Conservation (phyloP, 2,797 vertebrate genomes). For the Yasuhikotakia modesta region DNA sequence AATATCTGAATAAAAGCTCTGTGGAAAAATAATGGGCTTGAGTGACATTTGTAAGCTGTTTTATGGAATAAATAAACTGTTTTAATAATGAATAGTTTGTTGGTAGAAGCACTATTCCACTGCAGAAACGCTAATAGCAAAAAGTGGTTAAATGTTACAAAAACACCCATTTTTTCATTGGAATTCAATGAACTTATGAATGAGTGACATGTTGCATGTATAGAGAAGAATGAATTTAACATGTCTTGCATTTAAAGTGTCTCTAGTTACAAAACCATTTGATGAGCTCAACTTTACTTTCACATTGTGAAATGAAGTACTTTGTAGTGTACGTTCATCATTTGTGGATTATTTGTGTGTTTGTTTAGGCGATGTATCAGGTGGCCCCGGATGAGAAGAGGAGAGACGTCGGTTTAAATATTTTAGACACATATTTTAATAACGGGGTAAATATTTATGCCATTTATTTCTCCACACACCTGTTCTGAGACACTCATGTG, state of each 20-base stretch:
- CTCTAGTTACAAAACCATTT: too few species aligned
- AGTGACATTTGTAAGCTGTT: background rate
- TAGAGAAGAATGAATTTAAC: too few species aligned
- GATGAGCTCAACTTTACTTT: background rate
- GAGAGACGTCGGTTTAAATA: slow-evolving; percentile 80
- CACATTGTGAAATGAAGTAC: background rate
- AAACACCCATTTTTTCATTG: too few species aligned
- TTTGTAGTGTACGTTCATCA: slow-evolving; percentile 12
- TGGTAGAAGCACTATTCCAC: too few species aligned
- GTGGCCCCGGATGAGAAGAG: slow-evolving; percentile 87
- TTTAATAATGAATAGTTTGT: too few species aligned
- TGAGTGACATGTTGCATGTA: too few species aligned
- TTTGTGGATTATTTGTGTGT: background rate
- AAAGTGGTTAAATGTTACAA: too few species aligned
- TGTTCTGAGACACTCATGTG: slow-evolving; percentile 5
- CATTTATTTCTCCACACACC: background rate
- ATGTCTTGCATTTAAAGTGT: too few species aligned
- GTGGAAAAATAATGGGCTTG: background rate
- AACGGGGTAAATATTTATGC: slow-evolving; percentile 80
- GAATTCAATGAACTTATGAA: too few species aligned
- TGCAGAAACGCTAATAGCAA: background rate
- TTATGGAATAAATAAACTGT: background rate
- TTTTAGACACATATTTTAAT: slow-evolving; percentile 87
- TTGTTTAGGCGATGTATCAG: slow-evolving; percentile 84
- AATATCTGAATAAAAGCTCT: background rate